Conservation (phyloP, 2,113 vertebrate species). For the Origma solitaria region DNA sequence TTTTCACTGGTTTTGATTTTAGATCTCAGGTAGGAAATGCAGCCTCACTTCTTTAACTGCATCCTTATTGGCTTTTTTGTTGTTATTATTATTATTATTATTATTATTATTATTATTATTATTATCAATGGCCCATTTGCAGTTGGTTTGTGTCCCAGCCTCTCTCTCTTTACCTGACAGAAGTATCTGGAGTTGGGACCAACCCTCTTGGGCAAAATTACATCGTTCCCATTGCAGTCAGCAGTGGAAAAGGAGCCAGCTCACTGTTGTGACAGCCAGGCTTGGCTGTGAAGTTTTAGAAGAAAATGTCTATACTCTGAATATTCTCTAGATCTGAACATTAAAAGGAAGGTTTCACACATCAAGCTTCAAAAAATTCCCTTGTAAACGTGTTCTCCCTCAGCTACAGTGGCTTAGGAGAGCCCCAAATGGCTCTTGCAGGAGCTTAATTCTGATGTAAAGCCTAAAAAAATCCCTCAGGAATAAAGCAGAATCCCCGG, state of each 20-base stretch:
- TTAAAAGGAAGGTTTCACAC: background rate
- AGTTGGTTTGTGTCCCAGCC: background rate
- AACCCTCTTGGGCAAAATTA: background rate
- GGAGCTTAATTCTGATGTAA: background rate
- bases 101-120: background rate
- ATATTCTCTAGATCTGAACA: background rate
- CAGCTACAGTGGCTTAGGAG: rapidly evolving
- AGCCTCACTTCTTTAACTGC: background rate
- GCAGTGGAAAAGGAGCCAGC: background rate
- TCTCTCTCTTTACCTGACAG: background rate
- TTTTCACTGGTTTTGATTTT: background rate
- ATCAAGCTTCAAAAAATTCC: background rate
- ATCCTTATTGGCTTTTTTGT: rapidly evolving
- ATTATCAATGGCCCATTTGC: background rate
- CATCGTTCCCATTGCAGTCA: background rate
- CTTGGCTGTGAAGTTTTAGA: background rate
- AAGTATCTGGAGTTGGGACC: background rate
- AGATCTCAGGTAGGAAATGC: background rate
- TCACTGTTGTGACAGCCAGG: background rate
- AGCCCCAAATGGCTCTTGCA: background rate
- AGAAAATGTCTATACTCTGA: background rate
- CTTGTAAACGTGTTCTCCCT: background rate
- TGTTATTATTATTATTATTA: background rate
- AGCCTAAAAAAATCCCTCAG: background rate
- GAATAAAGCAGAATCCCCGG: background rate